Evolutionary conservation across 2,113 vertebrate species (phyloP), one percentile per base, ranked within the genome.

Genomic region (Lutjanus erythropterus): DNA sequence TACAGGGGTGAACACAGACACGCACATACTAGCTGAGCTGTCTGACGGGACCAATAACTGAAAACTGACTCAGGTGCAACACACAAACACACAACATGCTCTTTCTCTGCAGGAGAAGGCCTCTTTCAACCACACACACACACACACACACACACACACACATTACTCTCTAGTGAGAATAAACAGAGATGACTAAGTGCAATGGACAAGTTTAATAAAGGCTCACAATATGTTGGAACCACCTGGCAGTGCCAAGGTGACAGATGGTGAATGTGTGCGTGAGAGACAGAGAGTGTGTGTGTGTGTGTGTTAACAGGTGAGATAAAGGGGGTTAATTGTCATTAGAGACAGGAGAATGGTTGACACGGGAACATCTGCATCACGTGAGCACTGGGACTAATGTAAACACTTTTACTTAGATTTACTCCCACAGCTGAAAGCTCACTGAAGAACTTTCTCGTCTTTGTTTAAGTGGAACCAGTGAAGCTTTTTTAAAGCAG

Each of bases 11-110:
- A 6, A 60, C 29, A 53, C 55, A 65, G 56, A 41, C 10, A 2
- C 44, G 21, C 29, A 53, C 55, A 65, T 56, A 41, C 10, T 2
- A 49, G 21, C 72, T 53, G 64, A 79, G n/a, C 50, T 14, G 5
- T 71, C 55, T 39, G 62, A 65, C 29, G 41, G n/a, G 55, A 60
- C 33, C 49, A 71, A 65, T 81, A 44, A 78, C 80, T 16, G 25
- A 75, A 59, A 71, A 67, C 35, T 56, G 71, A 71, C 47, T 84
- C 75, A 75, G 81, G 61, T 82, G 80, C 42, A 65, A 82, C 46
- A 50, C 31, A 59, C 69, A 56, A 42, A 67, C 25, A 65, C 15
- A 29, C 25, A 31, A 15, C 19, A 29, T 21, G n/a, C n/a, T n/a
- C n/a, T n/a, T n/a, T n/a, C n/a, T n/a, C n/a, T n/a, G 70, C 62